Base-by-base conservation (phyloP, 2,113 vertebrate genomes). In the Ameiurus melas region DNA sequence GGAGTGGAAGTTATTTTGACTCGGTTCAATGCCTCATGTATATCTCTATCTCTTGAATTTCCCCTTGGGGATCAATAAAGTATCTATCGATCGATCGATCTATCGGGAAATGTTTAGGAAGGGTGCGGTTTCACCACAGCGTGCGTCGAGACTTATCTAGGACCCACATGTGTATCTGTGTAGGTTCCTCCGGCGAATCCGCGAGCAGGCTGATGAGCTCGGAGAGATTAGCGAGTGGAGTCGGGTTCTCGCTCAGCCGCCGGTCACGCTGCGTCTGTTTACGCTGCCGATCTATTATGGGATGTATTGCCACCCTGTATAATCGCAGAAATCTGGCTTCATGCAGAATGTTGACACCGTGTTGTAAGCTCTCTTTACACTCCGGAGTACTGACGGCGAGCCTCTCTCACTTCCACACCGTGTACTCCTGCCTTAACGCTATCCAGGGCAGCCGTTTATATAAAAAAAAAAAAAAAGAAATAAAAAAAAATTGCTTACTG, bases 401-500 rank as follows among this genome's bases (percentile, higher is more conserved):
- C 10, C 39, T 14, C 39, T 14, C 8, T 77, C 22, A 4, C 39
- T 51, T 43, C 22, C 73, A 0, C 43, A n/a, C 77, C 77, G 20
- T 36, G 3, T 53, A n/a, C 77, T 79, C 12, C 0, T 2, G 25
- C 27, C 25, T n/a, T 7, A 79, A 53, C n/a, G 47, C 53, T 17
- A 9, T 30, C 16, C 27, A 7, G 19, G 5, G 47, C 51, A 0
- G 30, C 30, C 1, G 2, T 55, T 77, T 22, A n/a, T n/a, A n/a
- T n/a, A n/a, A n/a, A n/a, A n/a, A n/a, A n/a, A n/a, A n/a, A n/a
- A n/a, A n/a, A 22, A 22, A 73, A 51, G 1, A 51, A n/a, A 53
- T 53, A n/a, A 20, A 43, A 8, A 79, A 79, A n/a, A 19, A 43
- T 19, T 17, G 27, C 51, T 94, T 91, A 95, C 95, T 92, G 87